Evolutionary conservation across 1,140 invertebrate species (phyloP).

Genomic region (Rhopalosiphum maidis): DNA sequence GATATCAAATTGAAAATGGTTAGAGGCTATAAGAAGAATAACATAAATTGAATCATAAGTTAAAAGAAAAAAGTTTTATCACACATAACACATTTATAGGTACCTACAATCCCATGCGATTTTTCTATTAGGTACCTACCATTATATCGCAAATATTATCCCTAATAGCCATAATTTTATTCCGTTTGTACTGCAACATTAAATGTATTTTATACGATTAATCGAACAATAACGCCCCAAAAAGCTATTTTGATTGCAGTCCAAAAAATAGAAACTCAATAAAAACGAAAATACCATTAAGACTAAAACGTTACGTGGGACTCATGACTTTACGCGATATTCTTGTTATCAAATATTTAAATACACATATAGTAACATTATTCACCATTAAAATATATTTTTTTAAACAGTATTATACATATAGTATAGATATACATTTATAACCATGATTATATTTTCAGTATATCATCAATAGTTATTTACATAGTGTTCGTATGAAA

Average conservation of each 20-base stretch:
- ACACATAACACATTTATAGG: neutral
- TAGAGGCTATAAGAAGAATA: neutral
- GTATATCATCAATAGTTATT: neutral
- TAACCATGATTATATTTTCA: neutral
- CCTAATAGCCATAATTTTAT: neutral
- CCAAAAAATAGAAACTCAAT: neutral
- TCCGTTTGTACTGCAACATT: neutral
- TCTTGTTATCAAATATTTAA: too few relatives aligned
- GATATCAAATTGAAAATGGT: neutral
- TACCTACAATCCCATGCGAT: neutral
- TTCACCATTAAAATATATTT: too few relatives aligned
- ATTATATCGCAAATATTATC: neutral
- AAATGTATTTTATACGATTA: neutral
- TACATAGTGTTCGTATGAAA: neutral
- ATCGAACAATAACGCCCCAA: neutral
- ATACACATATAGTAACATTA: too few relatives aligned
- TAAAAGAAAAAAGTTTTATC: neutral
- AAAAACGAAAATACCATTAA: neutral
- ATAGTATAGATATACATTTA: too few relatives aligned
- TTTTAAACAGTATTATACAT: too few relatives aligned
- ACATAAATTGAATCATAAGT: constrained; percentile 20
- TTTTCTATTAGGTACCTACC: neutral
- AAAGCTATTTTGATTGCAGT: neutral
- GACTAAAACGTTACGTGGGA: too few relatives aligned
- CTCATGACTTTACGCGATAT: too few relatives aligned